phyloP scores from a whole-genome alignment of 2,888 invertebrate species.

The Netelia melanura region DNA sequence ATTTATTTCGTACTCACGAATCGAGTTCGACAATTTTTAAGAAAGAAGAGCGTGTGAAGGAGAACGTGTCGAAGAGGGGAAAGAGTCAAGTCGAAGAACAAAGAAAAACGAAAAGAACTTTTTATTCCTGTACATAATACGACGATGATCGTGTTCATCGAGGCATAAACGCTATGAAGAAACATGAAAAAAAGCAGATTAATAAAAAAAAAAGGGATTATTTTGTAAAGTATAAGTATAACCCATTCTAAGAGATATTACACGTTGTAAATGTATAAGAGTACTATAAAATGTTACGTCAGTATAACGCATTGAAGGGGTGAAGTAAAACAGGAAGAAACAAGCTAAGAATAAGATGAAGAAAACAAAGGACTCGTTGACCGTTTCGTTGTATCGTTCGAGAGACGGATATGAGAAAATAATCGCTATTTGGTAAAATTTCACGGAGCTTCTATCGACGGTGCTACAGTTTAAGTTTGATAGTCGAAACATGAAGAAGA shows the following conservation, averaged over 20 bases:
- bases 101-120: constrained; percentile 50
- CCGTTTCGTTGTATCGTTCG: constrained; percentile 74
- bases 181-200: constrained; percentile 58
- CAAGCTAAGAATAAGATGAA: constrained; percentile 54
- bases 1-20: constrained; percentile 53
- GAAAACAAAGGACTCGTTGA: constrained; percentile 75
- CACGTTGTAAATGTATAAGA: constrained; percentile 82
- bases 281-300: constrained; percentile 82
- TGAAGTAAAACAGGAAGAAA: constrained; percentile 23
- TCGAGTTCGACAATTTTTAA: constrained; percentile 28
- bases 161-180: constrained; percentile 45
- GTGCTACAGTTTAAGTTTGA: constrained; percentile 75
- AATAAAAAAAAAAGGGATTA: constrained; percentile 70
- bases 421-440: constrained; percentile 59
- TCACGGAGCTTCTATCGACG: constrained; percentile 71
- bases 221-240: constrained; percentile 70
- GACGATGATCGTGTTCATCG: constrained; percentile 51
- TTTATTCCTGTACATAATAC: constrained; percentile 67
- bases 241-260: constrained; percentile 81
- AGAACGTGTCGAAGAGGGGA: constrained; percentile 25
- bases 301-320: constrained; percentile 77
- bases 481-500: constrained; percentile 48
- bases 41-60: constrained; percentile 33
- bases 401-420: constrained; percentile 6
- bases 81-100: constrained; percentile 20